Evolutionary conservation across 1,140 invertebrate species (phyloP), one percentile per base, ranked within the genome.

Genomic region (Penaeus vannamei): DNA sequence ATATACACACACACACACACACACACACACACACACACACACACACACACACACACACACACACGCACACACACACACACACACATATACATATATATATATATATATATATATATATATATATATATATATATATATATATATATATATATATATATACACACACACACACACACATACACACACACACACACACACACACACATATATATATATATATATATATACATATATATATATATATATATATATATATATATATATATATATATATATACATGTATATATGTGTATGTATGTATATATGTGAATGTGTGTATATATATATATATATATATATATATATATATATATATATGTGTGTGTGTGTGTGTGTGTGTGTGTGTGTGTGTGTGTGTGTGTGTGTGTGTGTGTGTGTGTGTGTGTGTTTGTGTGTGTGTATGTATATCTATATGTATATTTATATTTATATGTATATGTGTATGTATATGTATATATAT

Each of bases 361-460:
- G 29, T 22, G 29, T 22, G 29, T 22, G 29, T 69, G 29, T 69
- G 29, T 69, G 29, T 69, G 29, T 69, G 29, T 69, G 29, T 69
- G 29, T 69, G 29, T 69, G 29, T 69, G 29, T 69, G 29, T 69
- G 29, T 69, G 29, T 69, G 29, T 69, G 3, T n/a, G n/a, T n/a
- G n/a, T n/a, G n/a, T n/a, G n/a, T n/a, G n/a, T n/a, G n/a, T n/a
- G n/a, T n/a, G n/a, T n/a, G n/a, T n/a, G n/a, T n/a, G n/a, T n/a
- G n/a, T n/a, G n/a, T n/a, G 5, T 69, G 64, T 69, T 22, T 69
- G 4, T 69, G 19, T 69, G 19, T 69, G 29, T 69, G 29, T 69
- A 69, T 69, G 29, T 69, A 69, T 69, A 69, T 69, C 23, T 69
- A 69, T 69, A 69, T 69, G 29, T 69, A 69, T 69, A 69, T 69